These are phyloP conservation scores for Panagrolaimus sp. DNA, from an alignment of 1,140 invertebrate genomes.

Conservation along the genomic window DNA sequence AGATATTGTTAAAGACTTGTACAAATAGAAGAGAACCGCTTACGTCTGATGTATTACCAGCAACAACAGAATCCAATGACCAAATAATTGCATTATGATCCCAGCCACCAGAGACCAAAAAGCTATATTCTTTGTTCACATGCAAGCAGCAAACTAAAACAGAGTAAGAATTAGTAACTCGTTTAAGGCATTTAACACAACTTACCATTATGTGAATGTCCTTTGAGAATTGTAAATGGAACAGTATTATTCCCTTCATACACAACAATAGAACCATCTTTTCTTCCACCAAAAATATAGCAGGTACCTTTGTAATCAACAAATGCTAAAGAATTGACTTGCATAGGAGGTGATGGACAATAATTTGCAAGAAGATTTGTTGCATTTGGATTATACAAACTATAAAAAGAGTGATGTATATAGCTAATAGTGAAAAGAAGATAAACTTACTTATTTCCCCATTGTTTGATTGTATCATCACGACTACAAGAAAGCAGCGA, in stretches of 20 bases:
- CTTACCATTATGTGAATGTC: conserved; percentile 22
- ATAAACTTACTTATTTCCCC: conserved; percentile 9
- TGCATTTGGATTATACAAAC: background rate
- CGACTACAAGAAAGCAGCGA: conserved; percentile 17
- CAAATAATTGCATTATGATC: conserved; percentile 47
- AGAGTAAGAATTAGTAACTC: background rate
- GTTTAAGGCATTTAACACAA: background rate
- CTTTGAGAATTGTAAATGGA: conserved; percentile 16
- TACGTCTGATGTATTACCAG: conserved; percentile 20
- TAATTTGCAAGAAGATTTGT: conserved; percentile 10
- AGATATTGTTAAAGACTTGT: background rate
- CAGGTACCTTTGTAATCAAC: background rate
- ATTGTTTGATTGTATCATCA: conserved; percentile 25
- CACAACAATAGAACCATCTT: conserved; percentile 26
- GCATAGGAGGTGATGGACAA: conserved; percentile 13
- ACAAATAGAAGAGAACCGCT: background rate
- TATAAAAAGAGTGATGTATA: too few relatives aligned
- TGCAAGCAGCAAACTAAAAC: conserved; percentile 40
- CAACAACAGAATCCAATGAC: conserved; percentile 30
- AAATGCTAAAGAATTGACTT: conserved; percentile 23
- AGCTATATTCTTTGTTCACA: conserved; percentile 19
- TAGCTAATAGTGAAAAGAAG: background rate
- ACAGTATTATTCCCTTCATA: conserved; percentile 16
- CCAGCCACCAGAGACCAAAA: conserved; percentile 38
- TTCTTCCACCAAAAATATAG: conserved; percentile 23